phyloP scores from a whole-genome alignment of 2,113 vertebrate species.

The Excalfactoria chinensis region DNA sequence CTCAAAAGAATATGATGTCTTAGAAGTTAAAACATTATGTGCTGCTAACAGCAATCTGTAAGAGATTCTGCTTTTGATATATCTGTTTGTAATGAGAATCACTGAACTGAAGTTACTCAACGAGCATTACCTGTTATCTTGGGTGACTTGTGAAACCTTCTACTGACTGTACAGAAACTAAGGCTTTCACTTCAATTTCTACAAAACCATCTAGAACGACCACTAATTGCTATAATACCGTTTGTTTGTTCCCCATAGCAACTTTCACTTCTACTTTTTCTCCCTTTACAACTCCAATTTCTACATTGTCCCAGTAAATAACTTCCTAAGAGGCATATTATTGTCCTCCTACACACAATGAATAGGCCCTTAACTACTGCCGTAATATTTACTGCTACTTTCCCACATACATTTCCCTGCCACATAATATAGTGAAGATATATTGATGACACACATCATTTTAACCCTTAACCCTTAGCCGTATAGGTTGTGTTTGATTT shows the following conservation, averaged over 20 bases:
- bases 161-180: neutral
- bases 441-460: rapidly evolving
- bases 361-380: neutral
- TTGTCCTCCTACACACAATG: neutral
- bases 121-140: neutral
- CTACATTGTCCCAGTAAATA: neutral
- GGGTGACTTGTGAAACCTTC: neutral
- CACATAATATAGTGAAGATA: neutral
- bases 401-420: neutral
- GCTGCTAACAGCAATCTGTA: neutral
- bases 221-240: neutral
- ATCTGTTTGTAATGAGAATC: conserved; percentile 8
- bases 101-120: neutral
- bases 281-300: neutral
- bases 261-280: neutral
- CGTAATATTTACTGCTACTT: neutral
- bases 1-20: conserved; percentile 14
- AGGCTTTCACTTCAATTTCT: neutral
- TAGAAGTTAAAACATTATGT: conserved; percentile 28
- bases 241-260: neutral
- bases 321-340: neutral
- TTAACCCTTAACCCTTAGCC: neutral
- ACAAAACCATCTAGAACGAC: neutral
- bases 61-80: conserved; percentile 33
- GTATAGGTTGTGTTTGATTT: neutral